phyloP scores from a whole-genome alignment of 2,888 invertebrate species.

The Eristalinus sepulchralis region DNA sequence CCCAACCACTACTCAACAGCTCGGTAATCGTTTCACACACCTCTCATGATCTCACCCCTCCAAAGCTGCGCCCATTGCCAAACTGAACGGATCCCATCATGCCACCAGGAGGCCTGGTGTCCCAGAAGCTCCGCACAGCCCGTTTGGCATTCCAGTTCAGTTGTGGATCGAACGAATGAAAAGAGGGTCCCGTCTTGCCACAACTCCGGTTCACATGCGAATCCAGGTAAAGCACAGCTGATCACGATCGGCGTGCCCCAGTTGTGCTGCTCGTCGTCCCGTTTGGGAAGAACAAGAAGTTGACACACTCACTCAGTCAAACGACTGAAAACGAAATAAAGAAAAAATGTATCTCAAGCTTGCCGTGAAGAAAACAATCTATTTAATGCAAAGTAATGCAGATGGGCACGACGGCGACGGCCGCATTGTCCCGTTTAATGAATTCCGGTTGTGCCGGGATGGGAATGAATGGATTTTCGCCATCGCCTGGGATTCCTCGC shows the following conservation, averaged over 20 bases:
- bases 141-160: not conserved
- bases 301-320: not conserved
- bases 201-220: not conserved
- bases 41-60: not conserved
- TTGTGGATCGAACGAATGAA: not conserved
- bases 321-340: not conserved
- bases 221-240: not conserved
- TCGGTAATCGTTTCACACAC: not conserved
- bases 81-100: not conserved
- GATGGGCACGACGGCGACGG: slow-evolving; percentile 38
- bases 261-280: slow-evolving; percentile 51
- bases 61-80: not conserved
- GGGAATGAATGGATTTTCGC: not conserved
- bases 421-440: slow-evolving; percentile 54
- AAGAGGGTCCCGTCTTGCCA: not conserved
- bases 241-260: slow-evolving; percentile 40
- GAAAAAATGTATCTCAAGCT: slow-evolving; percentile 21
- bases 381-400: slow-evolving; percentile 68
- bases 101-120: not conserved
- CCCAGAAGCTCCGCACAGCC: not conserved
- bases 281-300: slow-evolving; percentile 34
- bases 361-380: slow-evolving; percentile 63
- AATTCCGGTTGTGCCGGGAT: slow-evolving; percentile 58
- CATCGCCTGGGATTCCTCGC: not conserved
- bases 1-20: no score